These are phyloP conservation scores for Cartodere bifasciata DNA, from an alignment of 2,888 invertebrate genomes.

Conservation along the genomic window DNA sequence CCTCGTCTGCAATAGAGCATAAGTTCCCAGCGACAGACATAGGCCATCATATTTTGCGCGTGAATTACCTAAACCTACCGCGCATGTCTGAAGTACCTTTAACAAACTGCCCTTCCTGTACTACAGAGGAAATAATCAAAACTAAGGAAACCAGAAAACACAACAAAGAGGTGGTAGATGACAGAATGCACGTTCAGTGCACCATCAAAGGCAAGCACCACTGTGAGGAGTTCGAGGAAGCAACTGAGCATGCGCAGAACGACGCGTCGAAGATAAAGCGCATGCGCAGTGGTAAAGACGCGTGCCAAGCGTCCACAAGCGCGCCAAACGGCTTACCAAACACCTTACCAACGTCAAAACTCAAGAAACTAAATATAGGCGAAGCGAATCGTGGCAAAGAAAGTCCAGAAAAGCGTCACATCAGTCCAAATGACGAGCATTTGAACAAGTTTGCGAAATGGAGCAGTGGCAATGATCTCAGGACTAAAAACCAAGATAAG, in stretches of 20 bases:
- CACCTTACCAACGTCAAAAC: too few relatives aligned
- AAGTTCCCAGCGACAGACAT: conserved; percentile 59
- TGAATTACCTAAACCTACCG: conserved; percentile 57
- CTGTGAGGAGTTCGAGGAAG: conserved; percentile 62
- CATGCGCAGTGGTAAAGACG: too few relatives aligned
- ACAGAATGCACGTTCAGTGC: conserved; percentile 58
- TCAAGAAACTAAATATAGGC: too few relatives aligned
- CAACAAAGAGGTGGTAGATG: conserved; percentile 42
- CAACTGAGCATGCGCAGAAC: too few relatives aligned
- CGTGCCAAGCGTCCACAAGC: too few relatives aligned
- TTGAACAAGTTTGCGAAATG: too few relatives aligned
- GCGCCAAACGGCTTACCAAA: too few relatives aligned
- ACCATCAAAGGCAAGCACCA: conserved; percentile 65
- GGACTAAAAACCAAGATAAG: conserved; percentile 22
- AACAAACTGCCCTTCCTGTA: conserved; percentile 39
- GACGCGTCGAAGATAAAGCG: too few relatives aligned
- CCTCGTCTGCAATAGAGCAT: conserved; percentile 48
- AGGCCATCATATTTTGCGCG: conserved; percentile 49
- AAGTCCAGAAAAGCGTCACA: too few relatives aligned
- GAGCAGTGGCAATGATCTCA: conserved; percentile 29
- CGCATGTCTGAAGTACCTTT: conserved; percentile 58
- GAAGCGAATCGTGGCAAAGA: too few relatives aligned
- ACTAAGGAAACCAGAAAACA: conserved; percentile 21
- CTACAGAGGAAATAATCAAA: conserved; percentile 5
- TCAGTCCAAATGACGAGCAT: conserved; percentile 12